These are phyloP conservation scores for Theristicus caerulescens DNA, from an alignment of 2,113 vertebrate genomes.

Conservation along the genomic window DNA sequence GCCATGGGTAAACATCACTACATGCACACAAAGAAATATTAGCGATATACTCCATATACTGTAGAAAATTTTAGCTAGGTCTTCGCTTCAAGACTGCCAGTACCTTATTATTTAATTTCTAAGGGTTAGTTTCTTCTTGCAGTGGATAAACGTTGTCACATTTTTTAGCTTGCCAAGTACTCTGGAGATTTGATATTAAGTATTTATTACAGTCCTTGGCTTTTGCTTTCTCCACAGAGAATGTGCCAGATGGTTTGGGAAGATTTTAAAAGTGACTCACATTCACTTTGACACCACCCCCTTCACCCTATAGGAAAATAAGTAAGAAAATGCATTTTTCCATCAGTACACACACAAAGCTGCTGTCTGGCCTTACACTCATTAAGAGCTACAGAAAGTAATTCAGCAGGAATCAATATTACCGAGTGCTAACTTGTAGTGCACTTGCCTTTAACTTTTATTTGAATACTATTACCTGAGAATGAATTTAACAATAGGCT, in stretches of 20 bases:
- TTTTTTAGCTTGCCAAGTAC: conserved; percentile 6
- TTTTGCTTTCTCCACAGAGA: not conserved
- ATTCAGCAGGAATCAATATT: not conserved
- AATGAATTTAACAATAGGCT: not conserved
- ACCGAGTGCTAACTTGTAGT: not conserved
- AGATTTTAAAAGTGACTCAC: conserved; percentile 12
- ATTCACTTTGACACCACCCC: conserved; percentile 17
- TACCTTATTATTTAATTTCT: not conserved
- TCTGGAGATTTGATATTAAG: not conserved
- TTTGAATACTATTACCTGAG: not conserved
- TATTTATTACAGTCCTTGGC: not conserved
- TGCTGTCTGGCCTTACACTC: not conserved
- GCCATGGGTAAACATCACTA: not conserved
- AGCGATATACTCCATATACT: not conserved
- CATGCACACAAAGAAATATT: not conserved
- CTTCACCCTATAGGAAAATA: not conserved
- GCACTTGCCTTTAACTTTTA: not conserved
- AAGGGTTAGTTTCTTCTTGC: not conserved
- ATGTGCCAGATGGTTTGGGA: conserved; percentile 2
- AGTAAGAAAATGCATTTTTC: not conserved
- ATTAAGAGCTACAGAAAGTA: not conserved
- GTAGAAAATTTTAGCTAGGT: not conserved
- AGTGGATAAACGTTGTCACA: not conserved
- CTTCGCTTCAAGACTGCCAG: not conserved
- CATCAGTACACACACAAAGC: not conserved